Percentiles rank a stretch among this genome's conserved stretches.
phyloP scores from a whole-genome alignment of 2,888 invertebrate genomes.

The Mactromeris polynyma region DNA sequence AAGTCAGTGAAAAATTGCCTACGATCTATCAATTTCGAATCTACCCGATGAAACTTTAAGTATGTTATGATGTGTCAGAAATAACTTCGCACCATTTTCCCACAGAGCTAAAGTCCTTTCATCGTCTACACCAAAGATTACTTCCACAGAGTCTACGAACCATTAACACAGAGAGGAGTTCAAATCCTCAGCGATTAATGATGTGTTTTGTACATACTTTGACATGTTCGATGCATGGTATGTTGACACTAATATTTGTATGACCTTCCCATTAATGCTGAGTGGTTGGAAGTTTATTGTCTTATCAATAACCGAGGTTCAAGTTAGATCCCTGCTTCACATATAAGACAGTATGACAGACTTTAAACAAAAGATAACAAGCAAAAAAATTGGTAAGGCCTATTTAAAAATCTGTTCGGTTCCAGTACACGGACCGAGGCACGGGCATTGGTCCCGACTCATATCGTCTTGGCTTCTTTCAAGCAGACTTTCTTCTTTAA shows the following conservation, averaged over 20 bases:
- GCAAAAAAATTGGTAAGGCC: too few species aligned
- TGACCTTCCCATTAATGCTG: not conserved
- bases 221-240: not conserved
- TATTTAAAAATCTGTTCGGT: too few species aligned
- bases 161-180: not conserved
- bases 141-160: not conserved
- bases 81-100: slow-evolving; percentile 11
- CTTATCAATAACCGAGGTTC: not conserved
- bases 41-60: slow-evolving; percentile 30
- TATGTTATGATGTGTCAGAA: slow-evolving; percentile 34
- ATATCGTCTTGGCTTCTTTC: too few species aligned
- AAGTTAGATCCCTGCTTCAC: not conserved
- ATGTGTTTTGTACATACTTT: not conserved
- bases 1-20: slow-evolving; percentile 50
- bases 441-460: too few species aligned
- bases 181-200: not conserved
- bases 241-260: not conserved
- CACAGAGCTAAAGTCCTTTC: slow-evolving; percentile 15
- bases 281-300: not conserved
- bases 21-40: slow-evolving; percentile 48
- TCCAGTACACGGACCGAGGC: too few species aligned
- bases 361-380: not conserved
- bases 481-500: too few species aligned
- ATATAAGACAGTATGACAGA: not conserved
- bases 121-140: not conserved